These are phyloP conservation scores for Delia radicum DNA, from an alignment of 1,140 invertebrate genomes.

Conservation along the genomic window DNA sequence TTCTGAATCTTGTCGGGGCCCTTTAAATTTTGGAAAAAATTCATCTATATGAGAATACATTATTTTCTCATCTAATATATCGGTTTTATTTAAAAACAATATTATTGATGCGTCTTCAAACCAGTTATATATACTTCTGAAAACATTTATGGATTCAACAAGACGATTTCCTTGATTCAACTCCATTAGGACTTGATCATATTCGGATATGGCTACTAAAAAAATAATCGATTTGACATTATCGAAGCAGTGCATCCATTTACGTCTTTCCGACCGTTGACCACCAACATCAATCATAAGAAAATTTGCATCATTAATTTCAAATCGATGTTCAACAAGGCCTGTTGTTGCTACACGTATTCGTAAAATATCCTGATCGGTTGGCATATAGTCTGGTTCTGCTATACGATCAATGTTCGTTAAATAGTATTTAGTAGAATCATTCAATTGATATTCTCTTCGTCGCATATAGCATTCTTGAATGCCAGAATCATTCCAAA, in stretches of 20 bases:
- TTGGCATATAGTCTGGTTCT: slow-evolving; percentile 3
- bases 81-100: slow-evolving; percentile 93
- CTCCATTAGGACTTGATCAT: slow-evolving; percentile 12
- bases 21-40: slow-evolving; percentile 94
- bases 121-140: not conserved
- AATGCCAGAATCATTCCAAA: slow-evolving; percentile 86
- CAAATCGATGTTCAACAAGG: slow-evolving; percentile 3
- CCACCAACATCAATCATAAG: slow-evolving; percentile 21
- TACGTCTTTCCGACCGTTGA: slow-evolving; percentile 20
- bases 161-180: not conserved
- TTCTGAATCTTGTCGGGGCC: slow-evolving; percentile 59
- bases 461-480: slow-evolving; percentile 91
- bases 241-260: slow-evolving; percentile 24
- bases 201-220: slow-evolving; percentile 11
- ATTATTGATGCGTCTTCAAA: slow-evolving; percentile 71
- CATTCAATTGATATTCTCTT: slow-evolving; percentile 90
- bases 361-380: slow-evolving; percentile 6
- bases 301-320: not conserved
- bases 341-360: not conserved
- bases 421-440: slow-evolving; percentile 88
- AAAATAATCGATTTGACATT: slow-evolving; percentile 15
- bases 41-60: slow-evolving; percentile 93
- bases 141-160: not conserved
- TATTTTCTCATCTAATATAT: slow-evolving; percentile 92
- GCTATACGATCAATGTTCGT: not conserved